Base-by-base conservation (phyloP, 2,797 vertebrate species). In the Tokudaia muenninki region DNA sequence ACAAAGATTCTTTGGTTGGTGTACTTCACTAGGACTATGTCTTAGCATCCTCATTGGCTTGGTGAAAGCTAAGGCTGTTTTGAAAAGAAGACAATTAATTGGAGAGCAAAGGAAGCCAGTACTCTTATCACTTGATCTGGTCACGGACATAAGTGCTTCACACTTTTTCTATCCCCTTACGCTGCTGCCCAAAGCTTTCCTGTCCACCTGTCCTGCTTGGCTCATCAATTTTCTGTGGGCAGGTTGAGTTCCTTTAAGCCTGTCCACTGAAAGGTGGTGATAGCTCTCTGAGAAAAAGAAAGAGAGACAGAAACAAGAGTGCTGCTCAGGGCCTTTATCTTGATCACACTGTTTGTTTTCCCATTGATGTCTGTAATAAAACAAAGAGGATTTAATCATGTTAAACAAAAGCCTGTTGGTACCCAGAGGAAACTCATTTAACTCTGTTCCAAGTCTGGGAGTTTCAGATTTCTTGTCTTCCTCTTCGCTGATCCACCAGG, bases 341-440 rank as follows among this genome's bases (percentile, higher is more conserved):
- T 97, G 97, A 98, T 97, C 98, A 97, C 94, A 87, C 92, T 98
- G 98, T 99, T 99, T 99, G 98, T 98, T 99, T 99, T 99, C 98
- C 24, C 97, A 97, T 97, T 98, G 98, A 98, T 97, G 98, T 98
- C 97, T 98, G 98, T 98, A 99, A 98, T 98, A 98, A 99, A 99
- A 99, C 99, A 99, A 99, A 99, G 98, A 98, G 98, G 98, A 98
- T 98, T 99, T 99, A 99, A 98, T 99, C 97, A 19, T 97, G 98
- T 98, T 98, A 98, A 98, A 99, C 98, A 99, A 98, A 98, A 98
- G 98, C 91, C 96, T 97, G 97, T 97, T 98, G 98, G 97, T 98
- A 98, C 97, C 98, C 97, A 98, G 97, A 98, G 98, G 98, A 98
- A 99, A 98, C 98, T 98, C 98, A 98, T 99, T 99, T 98, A 97